Evolutionary conservation across 2,797 vertebrate species (phyloP), one percentile per base, ranked within the genome.

Genomic region (Anomalospiza imberbis): DNA sequence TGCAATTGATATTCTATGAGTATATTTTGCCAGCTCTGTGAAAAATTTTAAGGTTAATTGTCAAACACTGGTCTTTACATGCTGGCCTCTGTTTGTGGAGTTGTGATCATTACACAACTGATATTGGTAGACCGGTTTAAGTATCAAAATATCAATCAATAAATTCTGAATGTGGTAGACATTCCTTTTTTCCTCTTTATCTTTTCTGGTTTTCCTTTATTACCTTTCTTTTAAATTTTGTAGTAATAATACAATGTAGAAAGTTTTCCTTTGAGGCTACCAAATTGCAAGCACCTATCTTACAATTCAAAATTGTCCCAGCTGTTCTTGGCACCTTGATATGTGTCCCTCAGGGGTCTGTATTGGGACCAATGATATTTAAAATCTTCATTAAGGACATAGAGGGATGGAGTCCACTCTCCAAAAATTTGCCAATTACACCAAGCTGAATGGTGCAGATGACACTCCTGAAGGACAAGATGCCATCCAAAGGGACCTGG

Each of bases 321-420:
- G 5, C 2, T 81, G 7, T 25, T 92, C 26, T 51, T 58, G 11
- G 13, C 36, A 29, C 22, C 26, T 54, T 55, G 29, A 65, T 53
- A 32, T 0, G 0, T 26, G 9, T 38, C 6, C 11, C 17, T 45
- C 11, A 26, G 47, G 19, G 12, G 17, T 63, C 34, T 8, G 4
- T 40, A 15, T 0, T 40, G 7, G 24, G 26, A 12, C 21, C 14
- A 62, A 17, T 19, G 9, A 13, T 60, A 53, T 53, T 73, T 67
- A 53, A 34, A 53, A 13, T 67, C 40, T 45, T 31, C 8, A 34
- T 60, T 53, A 66, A 60, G 40, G 8, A 26, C 7, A 8, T 5
- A 45, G 17, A 65, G 6, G 10, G 14, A 34, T 40, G 34, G 10
- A 53, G 11, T 4, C 6, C 7, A 51, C 5, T 15, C 44, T 79